Base-by-base conservation (phyloP, 2,113 vertebrate species). In the Mustela lutreola region DNA sequence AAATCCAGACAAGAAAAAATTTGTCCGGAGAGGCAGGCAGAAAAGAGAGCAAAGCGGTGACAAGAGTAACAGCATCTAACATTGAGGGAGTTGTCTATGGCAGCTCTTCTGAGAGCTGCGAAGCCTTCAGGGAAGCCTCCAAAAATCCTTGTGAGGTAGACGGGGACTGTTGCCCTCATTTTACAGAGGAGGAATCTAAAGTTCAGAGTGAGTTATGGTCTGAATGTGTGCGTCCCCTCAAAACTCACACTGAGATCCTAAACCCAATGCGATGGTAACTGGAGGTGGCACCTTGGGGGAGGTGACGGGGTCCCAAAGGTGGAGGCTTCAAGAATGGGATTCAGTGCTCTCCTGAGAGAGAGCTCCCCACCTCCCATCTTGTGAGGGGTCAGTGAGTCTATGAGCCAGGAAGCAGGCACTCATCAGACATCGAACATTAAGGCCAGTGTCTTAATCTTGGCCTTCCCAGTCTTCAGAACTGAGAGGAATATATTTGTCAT, bases 1-100 rank as follows among this genome's bases (percentile, higher is more conserved):
- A 39, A 86, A 89, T 19, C 9, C 82, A 97, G 82, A 80, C 36
- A 60, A 65, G 90, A 42, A 58, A 24, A 93, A 87, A 53, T 45
- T n/a, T 26, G 9, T 48, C 65, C 45, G 48, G 39, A 56, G 5
- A 76, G 4, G 58, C 33, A 1, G 26, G 31, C 39, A 79, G 48
- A 81, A 10, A 36, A 91, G 70, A 76, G 16, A 53, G 2, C 16
- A 60, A 36, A 42, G 50, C 76, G 0, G 71, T 16, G 33, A 79
- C 9, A 36, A 48, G 15, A 79, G 56, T 56, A 19, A 31, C 14
- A 79, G 4, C 36, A 39, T 45, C 56, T 65, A 60, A 45, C 45
- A 65, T 4, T 73, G 31, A 70, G 2, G 11, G 31, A 78, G 26
- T 2, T 26, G n/a, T n/a, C 33, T 7, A 45, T 12, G 16, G 58